phyloP scores from a whole-genome alignment of 2,888 invertebrate genomes.

The Norana najaformis region DNA sequence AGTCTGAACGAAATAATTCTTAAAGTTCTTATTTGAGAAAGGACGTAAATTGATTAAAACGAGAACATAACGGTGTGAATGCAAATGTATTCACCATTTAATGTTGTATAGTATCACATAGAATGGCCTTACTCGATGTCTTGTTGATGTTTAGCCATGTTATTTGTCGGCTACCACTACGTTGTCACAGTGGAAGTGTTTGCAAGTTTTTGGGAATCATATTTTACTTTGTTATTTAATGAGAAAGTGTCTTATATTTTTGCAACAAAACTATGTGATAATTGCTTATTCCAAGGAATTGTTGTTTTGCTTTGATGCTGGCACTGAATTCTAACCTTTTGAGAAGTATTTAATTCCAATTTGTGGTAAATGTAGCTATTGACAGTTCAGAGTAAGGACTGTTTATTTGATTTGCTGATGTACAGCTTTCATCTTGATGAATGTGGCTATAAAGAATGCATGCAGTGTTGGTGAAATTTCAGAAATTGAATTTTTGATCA shows the following conservation, averaged over 20 bases:
- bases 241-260: slow-evolving; percentile 13
- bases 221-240: background rate
- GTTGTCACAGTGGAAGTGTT: background rate
- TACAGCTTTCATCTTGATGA: background rate
- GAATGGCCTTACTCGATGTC: background rate
- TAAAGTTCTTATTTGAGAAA: background rate
- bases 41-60: background rate
- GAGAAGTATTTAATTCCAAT: slow-evolving; percentile 13
- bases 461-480: background rate
- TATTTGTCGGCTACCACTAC: background rate
- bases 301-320: background rate
- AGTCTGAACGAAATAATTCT: background rate
- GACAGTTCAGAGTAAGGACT: background rate
- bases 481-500: too few species aligned
- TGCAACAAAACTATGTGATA: background rate
- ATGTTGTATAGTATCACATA: background rate
- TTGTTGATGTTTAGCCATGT: background rate
- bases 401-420: background rate
- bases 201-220: background rate
- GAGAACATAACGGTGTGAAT: background rate
- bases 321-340: background rate
- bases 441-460: background rate
- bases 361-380: background rate
- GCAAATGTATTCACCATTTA: background rate
- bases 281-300: background rate